These are phyloP conservation scores for Quiscalus mexicanus DNA, from an alignment of 2,113 vertebrate species.

Conservation along the genomic window DNA sequence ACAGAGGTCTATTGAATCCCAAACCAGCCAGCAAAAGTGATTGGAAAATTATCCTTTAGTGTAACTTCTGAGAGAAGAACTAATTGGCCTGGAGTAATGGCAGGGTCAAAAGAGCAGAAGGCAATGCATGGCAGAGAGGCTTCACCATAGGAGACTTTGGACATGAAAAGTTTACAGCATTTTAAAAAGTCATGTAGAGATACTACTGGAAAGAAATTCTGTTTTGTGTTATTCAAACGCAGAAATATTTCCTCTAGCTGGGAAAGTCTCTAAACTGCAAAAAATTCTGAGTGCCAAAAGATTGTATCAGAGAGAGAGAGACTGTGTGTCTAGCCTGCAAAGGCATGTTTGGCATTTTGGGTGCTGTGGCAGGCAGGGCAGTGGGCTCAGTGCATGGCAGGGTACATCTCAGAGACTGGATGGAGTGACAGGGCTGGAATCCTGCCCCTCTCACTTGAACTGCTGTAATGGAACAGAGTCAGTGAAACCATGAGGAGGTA, in stretches of 20 bases:
- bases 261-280: background rate
- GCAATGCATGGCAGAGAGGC: rapidly evolving
- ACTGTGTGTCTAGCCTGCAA: background rate
- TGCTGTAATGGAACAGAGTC: too few relatives aligned
- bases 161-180: background rate
- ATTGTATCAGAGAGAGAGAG: background rate
- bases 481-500: background rate
- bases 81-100: background rate
- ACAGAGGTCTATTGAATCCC: background rate
- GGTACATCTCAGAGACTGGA: background rate
- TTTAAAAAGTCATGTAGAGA: background rate
- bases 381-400: background rate
- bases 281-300: background rate
- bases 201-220: background rate
- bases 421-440: background rate
- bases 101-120: background rate
- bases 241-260: background rate
- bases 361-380: background rate
- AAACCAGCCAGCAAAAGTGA: background rate
- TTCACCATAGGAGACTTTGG: background rate
- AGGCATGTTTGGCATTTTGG: background rate
- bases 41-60: background rate
- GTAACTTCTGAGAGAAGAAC: background rate
- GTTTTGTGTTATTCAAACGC: background rate
- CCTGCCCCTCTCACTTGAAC: background rate